Base-by-base conservation (phyloP, 1,140 invertebrate genomes). In the Bombus sibiricus region DNA sequence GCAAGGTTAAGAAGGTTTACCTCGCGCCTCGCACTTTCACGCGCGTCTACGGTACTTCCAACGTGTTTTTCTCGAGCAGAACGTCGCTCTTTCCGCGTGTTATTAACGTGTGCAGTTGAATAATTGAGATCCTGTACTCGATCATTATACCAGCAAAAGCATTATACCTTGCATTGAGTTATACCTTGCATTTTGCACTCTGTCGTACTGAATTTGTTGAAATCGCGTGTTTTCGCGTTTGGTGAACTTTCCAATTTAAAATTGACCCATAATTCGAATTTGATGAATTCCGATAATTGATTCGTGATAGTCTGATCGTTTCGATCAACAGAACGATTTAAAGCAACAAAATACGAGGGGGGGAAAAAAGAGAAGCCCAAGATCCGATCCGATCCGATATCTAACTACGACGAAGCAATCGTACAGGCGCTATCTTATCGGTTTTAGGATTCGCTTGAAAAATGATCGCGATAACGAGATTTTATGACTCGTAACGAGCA, bases 371-470 rank as follows among this genome's bases (percentile, higher is more conserved):
- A 57, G 15, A 66, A 66, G 39, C 8, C 18, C 34, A 41, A 53
- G 69, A 57, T 43, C 72, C n/a, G 69, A 57, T 43, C 72, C n/a
- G 69, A 83, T 80, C 59, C 8, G 39, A 62, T n/a, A n/a, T 62
- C 47, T 53, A 53, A 13, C 53, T 64, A 59, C 34, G 37, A 43
- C 39, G 37, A 80, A 25, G 75, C 25, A 64, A 90, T 87, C 75
- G 62, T 86, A 81, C 37, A 43, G 25, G 8, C 57, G 32, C 15
- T 91, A 91, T 91, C 89, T 91, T 90, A 91, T 91, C 89, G 39
- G 80, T 37, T 28, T 76, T 28, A 73, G 69, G 64, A 86, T 88
- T 82, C 87, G 71, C 34, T 86, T 34, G 80, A 79, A 62, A 76
- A 90, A 76, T 86, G 79, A 86, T 89, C 88, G 57, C 57, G 89